phyloP scores from a whole-genome alignment of 2,888 invertebrate species.

The Zelleria hepariella region DNA sequence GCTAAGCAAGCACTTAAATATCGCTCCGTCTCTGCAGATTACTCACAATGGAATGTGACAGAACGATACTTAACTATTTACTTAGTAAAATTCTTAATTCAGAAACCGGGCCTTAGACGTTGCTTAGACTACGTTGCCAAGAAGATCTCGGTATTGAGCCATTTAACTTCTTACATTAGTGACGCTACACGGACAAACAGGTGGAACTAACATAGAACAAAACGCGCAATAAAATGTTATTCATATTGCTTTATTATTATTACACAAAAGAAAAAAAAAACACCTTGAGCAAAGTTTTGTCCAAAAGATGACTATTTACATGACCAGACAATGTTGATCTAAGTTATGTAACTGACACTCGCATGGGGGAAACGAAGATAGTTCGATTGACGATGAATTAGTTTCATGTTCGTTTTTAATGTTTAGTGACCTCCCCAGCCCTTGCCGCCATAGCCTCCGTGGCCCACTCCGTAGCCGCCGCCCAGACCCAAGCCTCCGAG shows the following conservation, averaged over 20 bases:
- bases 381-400: no score
- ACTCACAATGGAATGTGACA: no score
- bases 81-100: no score
- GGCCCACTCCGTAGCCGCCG: slow-evolving; percentile 19
- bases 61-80: no score
- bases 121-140: no score
- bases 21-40: no score
- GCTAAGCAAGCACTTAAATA: no score
- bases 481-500: no score
- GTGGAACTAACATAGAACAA: neutral
- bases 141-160: no score
- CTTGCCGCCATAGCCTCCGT: slow-evolving; percentile 16
- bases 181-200: neutral
- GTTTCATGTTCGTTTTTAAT: neutral
- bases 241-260: neutral
- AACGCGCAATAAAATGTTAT: neutral
- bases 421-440: slow-evolving; percentile 1
- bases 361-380: slow-evolving; percentile 53
- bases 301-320: slow-evolving; percentile 25
- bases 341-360: slow-evolving; percentile 48
- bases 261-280: neutral
- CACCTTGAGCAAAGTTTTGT: neutral
- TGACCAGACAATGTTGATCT: slow-evolving; percentile 30
- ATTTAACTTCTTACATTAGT: no score
- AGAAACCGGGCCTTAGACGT: no score